These are phyloP conservation scores for Drosophila sturtevanti DNA, from an alignment of 1,140 invertebrate genomes.

Conservation along the genomic window DNA sequence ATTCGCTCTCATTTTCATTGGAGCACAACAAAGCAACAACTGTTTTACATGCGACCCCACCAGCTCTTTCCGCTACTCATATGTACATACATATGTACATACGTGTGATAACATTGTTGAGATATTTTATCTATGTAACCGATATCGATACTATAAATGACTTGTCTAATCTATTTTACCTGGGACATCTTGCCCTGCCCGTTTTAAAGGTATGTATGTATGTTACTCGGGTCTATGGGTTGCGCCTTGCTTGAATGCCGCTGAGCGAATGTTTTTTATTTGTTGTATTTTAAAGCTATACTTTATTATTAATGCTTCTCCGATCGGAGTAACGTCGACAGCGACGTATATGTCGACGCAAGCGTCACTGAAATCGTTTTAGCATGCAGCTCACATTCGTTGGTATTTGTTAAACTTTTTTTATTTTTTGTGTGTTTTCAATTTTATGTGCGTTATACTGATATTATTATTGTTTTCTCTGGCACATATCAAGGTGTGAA, in stretches of 20 bases:
- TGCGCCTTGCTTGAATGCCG: conserved; percentile 60
- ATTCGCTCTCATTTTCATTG: conserved; percentile 64
- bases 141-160: conserved; percentile 40
- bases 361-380: conserved; percentile 55
- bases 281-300: conserved; percentile 18
- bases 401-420: conserved; percentile 61
- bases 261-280: conserved; percentile 56
- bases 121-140: conserved; percentile 32
- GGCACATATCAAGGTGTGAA: conserved; percentile 60
- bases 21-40: conserved; percentile 30
- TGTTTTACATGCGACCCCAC: conserved; percentile 17
- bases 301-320: conserved; percentile 13
- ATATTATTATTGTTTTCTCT: conserved; percentile 61
- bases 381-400: conserved; percentile 65
- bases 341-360: conserved; percentile 23
- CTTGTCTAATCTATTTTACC: conserved; percentile 43
- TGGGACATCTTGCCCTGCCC: conserved; percentile 68
- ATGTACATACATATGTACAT: background rate
- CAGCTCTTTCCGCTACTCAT: conserved; percentile 6
- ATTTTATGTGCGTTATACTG: conserved; percentile 20
- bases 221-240: conserved; percentile 16
- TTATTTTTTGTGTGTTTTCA: conserved; percentile 29
- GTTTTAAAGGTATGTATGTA: conserved; percentile 6
- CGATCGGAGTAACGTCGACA: conserved; percentile 31
- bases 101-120: conserved; percentile 1